Base-by-base conservation (phyloP, 2,888 invertebrate genomes). In the Hirtodrosophila alboralis region DNA sequence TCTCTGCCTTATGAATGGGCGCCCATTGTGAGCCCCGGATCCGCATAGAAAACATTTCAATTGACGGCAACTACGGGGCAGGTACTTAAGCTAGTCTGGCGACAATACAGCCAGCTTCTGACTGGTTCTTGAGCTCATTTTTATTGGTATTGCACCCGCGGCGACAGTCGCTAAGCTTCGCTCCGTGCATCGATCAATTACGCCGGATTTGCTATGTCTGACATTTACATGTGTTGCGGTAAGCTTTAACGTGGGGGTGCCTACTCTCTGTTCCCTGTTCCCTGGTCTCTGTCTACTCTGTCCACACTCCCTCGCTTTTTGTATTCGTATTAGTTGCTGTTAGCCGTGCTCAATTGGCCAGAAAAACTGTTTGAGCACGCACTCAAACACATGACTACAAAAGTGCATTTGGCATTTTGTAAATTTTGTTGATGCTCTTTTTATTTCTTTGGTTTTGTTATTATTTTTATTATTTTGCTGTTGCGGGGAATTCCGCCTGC, bases 401-500 rank as follows among this genome's bases (percentile, higher is more conserved):
- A 83, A 74, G 41, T 83, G 79, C 70, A 75, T 59, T 71, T 56
- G 36, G 18, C 45, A 52, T 59, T 71, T 60, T 54, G 43, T 44
- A n/a, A n/a, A 51, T 57, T 59, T 47, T 40, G 36, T 41, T 36
- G 53, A 23, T 68, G 68, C 51, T 59, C 70, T 43, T 59, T 58
- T 51, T 36, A 18, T 27, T 33, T 10, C 27, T 28, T 45, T 38
- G 34, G 10, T 41, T 44, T 59, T 62, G 40, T 48, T 26, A 33
- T 13, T 56, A 33, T 44, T 48, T 45, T 37, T 41, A 33, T 58
- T 30, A 45, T 33, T n/a, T 59, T 34, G 23, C 8, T 23, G 8
- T 3, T 23, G 23, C n/a, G 62, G 84, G 85, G 86, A 87, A 86
- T 86, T 86, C 86, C 86, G 87, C 87, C 49, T 80, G 70, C 86